Evolutionary conservation across 2,888 invertebrate species (phyloP).

Genomic region (Cryptophagus acutangulus): DNA sequence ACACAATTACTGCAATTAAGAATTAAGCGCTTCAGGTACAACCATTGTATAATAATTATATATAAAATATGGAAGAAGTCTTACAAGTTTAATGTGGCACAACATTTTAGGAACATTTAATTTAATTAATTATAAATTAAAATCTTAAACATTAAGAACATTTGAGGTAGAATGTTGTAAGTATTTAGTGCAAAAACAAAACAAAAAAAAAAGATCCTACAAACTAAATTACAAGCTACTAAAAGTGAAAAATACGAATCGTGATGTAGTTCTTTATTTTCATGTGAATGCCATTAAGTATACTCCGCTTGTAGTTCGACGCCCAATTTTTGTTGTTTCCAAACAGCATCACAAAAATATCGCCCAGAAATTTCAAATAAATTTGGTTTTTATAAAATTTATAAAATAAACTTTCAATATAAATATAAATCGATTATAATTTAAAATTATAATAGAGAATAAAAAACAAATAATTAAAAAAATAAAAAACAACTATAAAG

Average conservation of each 20-base stretch:
- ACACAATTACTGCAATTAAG: not conserved
- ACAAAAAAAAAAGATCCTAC: slow-evolving; percentile 7
- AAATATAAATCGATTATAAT: slow-evolving; percentile 38
- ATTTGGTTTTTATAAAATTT: slow-evolving; percentile 19
- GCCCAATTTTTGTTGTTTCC: too few relatives aligned
- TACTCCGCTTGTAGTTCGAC: slow-evolving; percentile 38
- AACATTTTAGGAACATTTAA: slow-evolving; percentile 35
- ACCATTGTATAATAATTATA: slow-evolving; percentile 15
- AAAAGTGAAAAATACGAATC: slow-evolving; percentile 16
- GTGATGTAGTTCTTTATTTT: slow-evolving; percentile 35
- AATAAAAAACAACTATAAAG: slow-evolving; percentile 31
- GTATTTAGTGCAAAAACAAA: slow-evolving; percentile 17
- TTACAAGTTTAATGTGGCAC: too few relatives aligned
- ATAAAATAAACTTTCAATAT: slow-evolving; percentile 27
- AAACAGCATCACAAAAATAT: too few relatives aligned
- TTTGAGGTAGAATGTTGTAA: slow-evolving; percentile 34
- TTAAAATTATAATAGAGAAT: slow-evolving; percentile 31
- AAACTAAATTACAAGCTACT: slow-evolving; percentile 2
- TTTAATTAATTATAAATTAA: slow-evolving; percentile 28
- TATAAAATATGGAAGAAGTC: too few relatives aligned
- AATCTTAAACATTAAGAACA: too few relatives aligned
- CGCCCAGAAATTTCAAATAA: slow-evolving; percentile 23
- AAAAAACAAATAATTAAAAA: slow-evolving; percentile 31
- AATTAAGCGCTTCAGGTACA: slow-evolving; percentile 34
- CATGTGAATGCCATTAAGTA: slow-evolving; percentile 38